Conservation (phyloP, 1,140 invertebrate genomes). For the Ceratosolen solmsi region DNA sequence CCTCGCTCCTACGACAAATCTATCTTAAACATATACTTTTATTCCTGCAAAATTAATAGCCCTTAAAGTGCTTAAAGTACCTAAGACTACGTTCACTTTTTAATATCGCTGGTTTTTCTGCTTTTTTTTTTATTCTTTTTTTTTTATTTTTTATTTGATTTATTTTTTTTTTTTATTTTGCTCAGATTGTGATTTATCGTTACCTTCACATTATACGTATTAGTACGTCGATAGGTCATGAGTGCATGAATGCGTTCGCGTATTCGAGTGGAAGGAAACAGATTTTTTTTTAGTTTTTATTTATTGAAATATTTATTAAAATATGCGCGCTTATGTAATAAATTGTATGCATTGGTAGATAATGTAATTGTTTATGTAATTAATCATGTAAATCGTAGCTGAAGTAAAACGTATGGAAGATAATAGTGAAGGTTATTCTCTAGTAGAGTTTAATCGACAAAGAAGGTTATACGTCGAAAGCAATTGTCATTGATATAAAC, state of each 20-base stretch:
- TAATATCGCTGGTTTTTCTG: not conserved
- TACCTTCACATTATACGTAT: not conserved
- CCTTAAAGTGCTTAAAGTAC: not conserved
- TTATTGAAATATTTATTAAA: too few relatives aligned
- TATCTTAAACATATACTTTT: not conserved
- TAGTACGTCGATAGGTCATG: not conserved
- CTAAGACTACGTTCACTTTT: not conserved
- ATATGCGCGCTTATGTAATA: constrained; percentile 4
- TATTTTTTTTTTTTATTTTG: too few relatives aligned
- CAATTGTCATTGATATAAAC: not conserved
- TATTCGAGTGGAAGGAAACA: not conserved
- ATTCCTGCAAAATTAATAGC: not conserved
- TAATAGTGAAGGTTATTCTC: too few relatives aligned
- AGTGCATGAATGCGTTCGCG: not conserved
- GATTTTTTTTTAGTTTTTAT: not conserved
- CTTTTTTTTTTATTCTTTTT: too few relatives aligned
- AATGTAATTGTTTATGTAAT: too few relatives aligned
- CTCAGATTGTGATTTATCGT: constrained; percentile 5
- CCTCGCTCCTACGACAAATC: not conserved
- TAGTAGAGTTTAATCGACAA: not conserved
- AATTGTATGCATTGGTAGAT: not conserved
- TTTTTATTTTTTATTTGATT: too few relatives aligned
- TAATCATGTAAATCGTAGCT: not conserved
- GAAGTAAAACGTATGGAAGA: not conserved
- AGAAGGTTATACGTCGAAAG: not conserved